Evolutionary conservation across 2,888 invertebrate species (phyloP), one percentile per base, ranked within the genome.

Genomic region (Zelleria hepariella): DNA sequence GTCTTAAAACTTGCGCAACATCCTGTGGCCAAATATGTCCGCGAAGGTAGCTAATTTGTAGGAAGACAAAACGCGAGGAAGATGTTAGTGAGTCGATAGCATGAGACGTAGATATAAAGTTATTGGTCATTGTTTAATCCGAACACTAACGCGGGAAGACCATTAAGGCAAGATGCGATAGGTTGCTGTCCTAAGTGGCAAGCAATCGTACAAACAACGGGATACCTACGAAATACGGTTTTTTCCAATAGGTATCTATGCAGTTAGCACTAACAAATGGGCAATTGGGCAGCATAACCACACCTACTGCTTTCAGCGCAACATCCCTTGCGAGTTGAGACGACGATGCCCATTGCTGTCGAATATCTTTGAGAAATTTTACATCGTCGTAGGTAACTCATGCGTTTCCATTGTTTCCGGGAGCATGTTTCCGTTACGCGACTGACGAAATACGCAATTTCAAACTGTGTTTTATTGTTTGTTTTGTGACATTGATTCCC

Each of bases 121-220:
- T 84, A 84, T 85, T 81, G 82, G 78, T 77, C 84, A 84, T 86
- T 85, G 85, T 86, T 81, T 83, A 80, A 85, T 78, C 75, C 78
- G 78, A 78, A 77, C 73, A 73, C 72, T 68, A 69, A 52, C 72
- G 74, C 69, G 72, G 70, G 32, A 42, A 42, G 32, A 42, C 2
- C 32, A 15, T 10, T 42, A 42, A 2, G 15, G 15, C 15, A 42
- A 15, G 32, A 42, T 42, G 32, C 32, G 10, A 15, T 15, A 42
- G 32, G 2, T 2, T 42, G 15, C 10, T 42, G 15, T 10, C 32
- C 15, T 15, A 42, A 15, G 10, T 15, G 32, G 15, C 15, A 42
- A 42, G 15, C 15, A 15, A 15, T 4, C 15, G 32, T 15, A 42
- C 4, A 26, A 26, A 7, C 26, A 26, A 5, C n/a, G n/a, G n/a